Base-by-base conservation (phyloP, 2,888 invertebrate genomes). In the Agriotes lineatus region DNA sequence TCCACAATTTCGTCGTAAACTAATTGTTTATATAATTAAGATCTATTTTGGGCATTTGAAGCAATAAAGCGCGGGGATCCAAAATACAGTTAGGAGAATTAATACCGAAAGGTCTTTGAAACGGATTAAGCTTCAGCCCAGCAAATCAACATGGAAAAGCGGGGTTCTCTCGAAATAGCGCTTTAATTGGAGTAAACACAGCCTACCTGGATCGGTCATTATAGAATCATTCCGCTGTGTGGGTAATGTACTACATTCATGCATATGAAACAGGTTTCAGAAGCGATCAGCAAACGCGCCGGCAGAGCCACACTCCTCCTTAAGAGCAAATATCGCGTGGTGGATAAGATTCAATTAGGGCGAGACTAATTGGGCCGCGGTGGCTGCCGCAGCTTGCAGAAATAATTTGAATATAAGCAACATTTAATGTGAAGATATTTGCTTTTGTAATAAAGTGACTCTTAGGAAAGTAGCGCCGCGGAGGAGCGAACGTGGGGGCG, bases 371-470 rank as follows among this genome's bases (percentile, higher is more conserved):
- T 82, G 81, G 79, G 78, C 75, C 74, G 76, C 71, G 74, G 74
- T 74, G 76, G 74, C 74, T 73, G 76, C 74, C 75, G 76, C 75
- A 72, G 75, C 75, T 77, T 76, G 74, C 73, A 71, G 75, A 75
- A 78, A 77, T 82, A 82, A 82, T 82, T 83, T 82, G 80, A 82
- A 82, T 82, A 81, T 82, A 82, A 83, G 82, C 81, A 81, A 80
- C 81, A 82, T 82, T 82, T 82, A 82, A 82, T 81, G 78, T 78
- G 75, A 74, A 78, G 77, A 78, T 81, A 81, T 82, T 82, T 81
- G 82, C 80, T 80, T 81, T 81, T 80, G 76, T 80, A 79, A 80
- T 80, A 79, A 80, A 80, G 79, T 74, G 78, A 76, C 75, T 74
- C 75, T 74, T 59, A 59, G 58, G 70, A 71, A 70, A 63, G 73